phyloP scores from a whole-genome alignment of 2,888 invertebrate genomes.

The Chymomyza procnemis region DNA sequence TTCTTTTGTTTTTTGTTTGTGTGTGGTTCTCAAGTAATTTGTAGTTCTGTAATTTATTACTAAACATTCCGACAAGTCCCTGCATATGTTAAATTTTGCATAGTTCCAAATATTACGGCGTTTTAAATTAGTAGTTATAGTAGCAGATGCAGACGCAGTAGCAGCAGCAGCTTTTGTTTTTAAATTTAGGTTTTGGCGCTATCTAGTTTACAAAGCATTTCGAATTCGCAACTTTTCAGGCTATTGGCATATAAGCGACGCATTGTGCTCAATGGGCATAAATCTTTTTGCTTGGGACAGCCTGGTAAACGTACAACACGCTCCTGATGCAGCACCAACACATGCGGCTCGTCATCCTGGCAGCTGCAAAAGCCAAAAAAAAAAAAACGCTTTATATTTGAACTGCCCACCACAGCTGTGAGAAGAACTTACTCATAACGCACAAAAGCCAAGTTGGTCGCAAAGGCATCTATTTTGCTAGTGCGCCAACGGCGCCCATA shows the following conservation, averaged over 20 bases:
- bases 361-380: constrained; percentile 42
- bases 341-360: constrained; percentile 75
- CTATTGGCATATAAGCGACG: constrained; percentile 81
- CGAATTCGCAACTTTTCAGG: constrained; percentile 83
- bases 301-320: constrained; percentile 83
- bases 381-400: background rate
- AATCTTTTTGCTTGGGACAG: constrained; percentile 81
- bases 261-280: constrained; percentile 83
- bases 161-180: background rate
- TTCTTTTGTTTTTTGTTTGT: background rate
- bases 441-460: constrained; percentile 88
- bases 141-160: constrained; percentile 17
- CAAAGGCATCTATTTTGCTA: constrained; percentile 86
- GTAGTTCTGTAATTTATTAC: background rate
- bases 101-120: too few species aligned
- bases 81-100: background rate
- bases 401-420: too few species aligned
- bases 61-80: constrained; percentile 29
- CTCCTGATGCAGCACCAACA: constrained; percentile 88
- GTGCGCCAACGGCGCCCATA: constrained; percentile 81
- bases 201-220: constrained; percentile 81
- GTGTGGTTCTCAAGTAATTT: background rate
- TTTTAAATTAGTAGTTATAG: too few species aligned
- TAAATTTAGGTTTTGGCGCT: constrained; percentile 21
- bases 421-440: constrained; percentile 82